Evolutionary conservation across 2,888 invertebrate genomes (phyloP), one percentile per base, ranked within the genome.

Genomic region (Argyresthia goedartella): DNA sequence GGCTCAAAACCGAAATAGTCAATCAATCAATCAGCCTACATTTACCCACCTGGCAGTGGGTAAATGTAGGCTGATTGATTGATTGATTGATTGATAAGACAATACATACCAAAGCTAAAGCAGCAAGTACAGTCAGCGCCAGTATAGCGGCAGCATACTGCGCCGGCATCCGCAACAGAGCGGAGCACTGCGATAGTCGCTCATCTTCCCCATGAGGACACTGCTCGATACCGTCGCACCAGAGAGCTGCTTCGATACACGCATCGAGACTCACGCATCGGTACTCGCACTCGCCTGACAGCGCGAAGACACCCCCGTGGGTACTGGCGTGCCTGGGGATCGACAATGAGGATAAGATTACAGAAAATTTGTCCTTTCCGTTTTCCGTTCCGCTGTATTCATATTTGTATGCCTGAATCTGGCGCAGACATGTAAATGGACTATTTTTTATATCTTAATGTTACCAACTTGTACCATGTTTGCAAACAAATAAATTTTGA

Each of bases 131-230:
- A 57, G 88, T 76, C 63, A 89, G 69, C 33, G 89, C 88, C 49
- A 89, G 80, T 52, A 90, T 62, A 39, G 89, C 88, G 41, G 87
- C 86, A 25, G 94, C 88, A 60, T 93, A 93, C 58, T 94, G 89
- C 50, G 92, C 91, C 9, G 95, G 95, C 58, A 95, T 81, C 56
- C 93, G 90, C 57, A 95, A 81, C 45, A 95, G 81, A 52, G 94
- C 89, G 50, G 93, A 94, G 67, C 95, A 95, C 69, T 95, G 93
- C 11, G 92, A 88, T 56, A 94, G 88, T 6, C 94, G 89, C 76
- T 95, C 94, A 76, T 95, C 95, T 59, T 92, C 91, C 0, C 93
- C 94, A 2, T 90, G 91, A 9, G 95, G 95, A 66, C 95, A 95
- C 70, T 95, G 94, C 50, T 88, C 79, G 41, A 89, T 75, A 14